A percentile compares a stretch with the other conserved stretches of the same genome.
Conservation (phyloP, 2,797 vertebrate genomes). For the Sebastes steindachneri region DNA sequence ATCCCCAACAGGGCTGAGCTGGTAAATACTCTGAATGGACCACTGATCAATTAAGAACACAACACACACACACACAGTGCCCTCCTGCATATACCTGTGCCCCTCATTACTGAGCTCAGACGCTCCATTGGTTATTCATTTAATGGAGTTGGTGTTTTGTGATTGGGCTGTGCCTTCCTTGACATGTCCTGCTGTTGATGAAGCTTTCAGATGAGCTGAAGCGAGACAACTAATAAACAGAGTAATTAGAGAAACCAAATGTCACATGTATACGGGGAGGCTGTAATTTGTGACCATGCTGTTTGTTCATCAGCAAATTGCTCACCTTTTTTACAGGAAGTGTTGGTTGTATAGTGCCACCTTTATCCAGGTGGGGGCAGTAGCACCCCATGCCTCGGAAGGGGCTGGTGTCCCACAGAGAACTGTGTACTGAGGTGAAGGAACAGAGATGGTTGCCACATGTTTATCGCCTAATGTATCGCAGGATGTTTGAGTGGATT, state of each 20-base stretch:
- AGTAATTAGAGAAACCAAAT: conserved; percentile 75
- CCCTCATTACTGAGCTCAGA: conserved; percentile 59
- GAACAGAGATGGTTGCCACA: conserved; percentile 44
- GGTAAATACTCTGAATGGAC: neutral
- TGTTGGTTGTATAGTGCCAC: neutral
- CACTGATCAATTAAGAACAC: neutral
- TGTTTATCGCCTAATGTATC: conserved; percentile 58
- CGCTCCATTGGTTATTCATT: conserved; percentile 66
- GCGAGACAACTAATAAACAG: conserved; percentile 73
- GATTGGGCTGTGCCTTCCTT: conserved; percentile 59
- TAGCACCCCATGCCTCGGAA: conserved; percentile 41
- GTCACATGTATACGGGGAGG: conserved; percentile 44
- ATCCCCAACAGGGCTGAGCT: conserved; percentile 39
- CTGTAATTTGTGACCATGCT: conserved; percentile 44
- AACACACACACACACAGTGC: neutral
- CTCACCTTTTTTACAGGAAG: conserved; percentile 18
- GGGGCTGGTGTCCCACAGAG: neutral
- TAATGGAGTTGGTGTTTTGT: conserved; percentile 48
- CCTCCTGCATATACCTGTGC: conserved; percentile 22
- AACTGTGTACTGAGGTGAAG: neutral
- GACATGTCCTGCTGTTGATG: conserved; percentile 63
- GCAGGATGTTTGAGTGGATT: conserved; percentile 63
- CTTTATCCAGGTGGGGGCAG: conserved; percentile 70
- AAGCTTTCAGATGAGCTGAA: conserved; percentile 62
- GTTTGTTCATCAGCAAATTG: conserved; percentile 62